Evolutionary conservation across 2,113 vertebrate species (phyloP), one percentile per base, ranked within the genome.

Genomic region (Gavia stellata): DNA sequence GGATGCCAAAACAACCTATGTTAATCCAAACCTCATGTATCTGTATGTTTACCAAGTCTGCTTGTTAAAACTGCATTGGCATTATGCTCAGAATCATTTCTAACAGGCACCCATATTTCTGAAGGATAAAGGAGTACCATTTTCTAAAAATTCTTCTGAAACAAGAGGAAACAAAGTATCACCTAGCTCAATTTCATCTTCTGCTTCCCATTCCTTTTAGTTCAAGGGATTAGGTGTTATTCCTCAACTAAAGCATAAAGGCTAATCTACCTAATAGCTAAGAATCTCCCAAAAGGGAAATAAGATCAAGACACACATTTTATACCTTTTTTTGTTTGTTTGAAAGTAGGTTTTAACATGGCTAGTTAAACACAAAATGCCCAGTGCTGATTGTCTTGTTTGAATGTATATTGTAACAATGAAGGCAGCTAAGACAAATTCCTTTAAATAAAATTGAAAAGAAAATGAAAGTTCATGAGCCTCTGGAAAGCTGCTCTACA

Each of bases 231-330:
- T 92, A 49, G 19, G 75, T 65, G 28, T 23, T 94, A 86, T 62
- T 95, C 70, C 90, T 91, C 84, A 97, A 92, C 38, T 96, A 78
- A 87, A 31, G 31, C 38, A 85, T 23, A 67, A 21, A 63, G 71
- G 55, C 72, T 88, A 92, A 95, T 83, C 81, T 81, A 95, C 81
- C 45, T 12, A 33, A 87, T 49, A 91, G 47, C 8, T 58, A 65
- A 72, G 59, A 90, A 91, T 86, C 47, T 86, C 55, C 85, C 80
- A 20, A 56, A 65, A 78, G 93, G 58, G 44, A 75, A 81, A 71
- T 53, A 83, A 78, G 29, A 79, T 33, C 59, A 74, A 88, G 56
- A 85, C 53, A 89, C 90, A 92, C 56, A 72, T 52, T 68, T 81
- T 47, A 55, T 55, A 94, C 50, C 52, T 88, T 96, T 92, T 29